phyloP scores from a whole-genome alignment of 2,888 invertebrate genomes.

The Caenorhabditis doughertyi region DNA sequence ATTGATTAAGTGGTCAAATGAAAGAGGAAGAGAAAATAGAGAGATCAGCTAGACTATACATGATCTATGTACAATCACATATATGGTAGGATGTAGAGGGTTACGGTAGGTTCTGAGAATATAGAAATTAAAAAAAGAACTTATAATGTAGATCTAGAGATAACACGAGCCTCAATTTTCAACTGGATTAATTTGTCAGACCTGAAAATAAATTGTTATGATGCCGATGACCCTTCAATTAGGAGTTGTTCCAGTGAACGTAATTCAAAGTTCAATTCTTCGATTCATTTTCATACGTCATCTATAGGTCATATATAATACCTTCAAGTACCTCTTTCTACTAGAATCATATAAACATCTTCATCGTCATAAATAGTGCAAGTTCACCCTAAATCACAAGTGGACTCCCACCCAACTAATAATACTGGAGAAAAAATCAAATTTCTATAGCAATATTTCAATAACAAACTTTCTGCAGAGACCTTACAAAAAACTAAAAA shows the following conservation, averaged over 20 bases:
- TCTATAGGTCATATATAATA: slow-evolving; percentile 24
- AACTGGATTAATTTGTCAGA: too few species aligned
- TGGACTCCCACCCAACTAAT: too few species aligned
- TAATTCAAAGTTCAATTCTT: slow-evolving; percentile 20
- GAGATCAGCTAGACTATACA: slow-evolving; percentile 36
- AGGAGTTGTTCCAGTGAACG: slow-evolving; percentile 5
- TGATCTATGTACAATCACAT: slow-evolving; percentile 30
- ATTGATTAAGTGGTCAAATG: slow-evolving; percentile 40
- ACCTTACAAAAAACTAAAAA: slow-evolving; percentile 6
- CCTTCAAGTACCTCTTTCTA: slow-evolving; percentile 16
- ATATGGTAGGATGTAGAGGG: background rate
- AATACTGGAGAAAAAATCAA: slow-evolving; percentile 9
- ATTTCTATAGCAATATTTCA: background rate
- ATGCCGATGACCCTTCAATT: too few species aligned
- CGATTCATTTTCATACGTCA: slow-evolving; percentile 33
- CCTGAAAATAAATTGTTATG: too few species aligned
- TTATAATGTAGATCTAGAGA: too few species aligned
- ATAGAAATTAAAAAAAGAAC: too few species aligned
- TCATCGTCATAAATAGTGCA: background rate
- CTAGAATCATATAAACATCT: slow-evolving; percentile 12
- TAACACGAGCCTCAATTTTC: too few species aligned
- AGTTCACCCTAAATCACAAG: slow-evolving; percentile 25
- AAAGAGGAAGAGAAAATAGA: slow-evolving; percentile 3
- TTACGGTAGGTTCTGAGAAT: background rate
- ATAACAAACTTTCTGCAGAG: background rate